Evolutionary conservation across 2,797 vertebrate species (phyloP).

Genomic region (Paramormyrops hopkinsi): DNA sequence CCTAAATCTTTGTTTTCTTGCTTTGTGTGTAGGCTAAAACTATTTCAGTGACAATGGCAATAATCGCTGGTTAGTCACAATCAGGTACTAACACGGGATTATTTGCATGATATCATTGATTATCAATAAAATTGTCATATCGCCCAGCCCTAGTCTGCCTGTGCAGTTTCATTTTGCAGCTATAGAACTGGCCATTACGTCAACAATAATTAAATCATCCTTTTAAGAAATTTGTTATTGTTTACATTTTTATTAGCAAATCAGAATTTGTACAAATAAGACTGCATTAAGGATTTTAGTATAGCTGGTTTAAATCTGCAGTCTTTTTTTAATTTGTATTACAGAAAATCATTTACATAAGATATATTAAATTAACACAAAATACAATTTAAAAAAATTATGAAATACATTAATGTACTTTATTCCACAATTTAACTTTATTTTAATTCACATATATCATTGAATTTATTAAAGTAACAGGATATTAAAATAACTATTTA

Average conservation of each 20-base stretch:
- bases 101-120: background rate
- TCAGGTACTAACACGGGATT: background rate
- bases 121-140: background rate
- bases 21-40: background rate
- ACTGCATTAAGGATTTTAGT: background rate
- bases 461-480: background rate
- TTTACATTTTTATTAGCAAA: background rate
- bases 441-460: background rate
- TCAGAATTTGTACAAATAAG: background rate
- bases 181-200: background rate
- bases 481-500: background rate
- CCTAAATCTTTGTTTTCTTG: background rate
- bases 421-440: background rate
- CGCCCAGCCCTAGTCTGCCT: background rate
- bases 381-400: background rate
- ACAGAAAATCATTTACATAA: background rate
- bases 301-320: background rate
- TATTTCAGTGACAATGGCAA: background rate
- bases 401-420: background rate
- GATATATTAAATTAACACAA: background rate
- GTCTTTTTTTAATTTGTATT: background rate
- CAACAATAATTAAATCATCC: background rate
- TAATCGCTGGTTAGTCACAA: background rate
- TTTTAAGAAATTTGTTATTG: background rate
- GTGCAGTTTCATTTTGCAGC: background rate